phyloP scores from a whole-genome alignment of 2,113 vertebrate genomes.

The Blennius ocellaris region DNA sequence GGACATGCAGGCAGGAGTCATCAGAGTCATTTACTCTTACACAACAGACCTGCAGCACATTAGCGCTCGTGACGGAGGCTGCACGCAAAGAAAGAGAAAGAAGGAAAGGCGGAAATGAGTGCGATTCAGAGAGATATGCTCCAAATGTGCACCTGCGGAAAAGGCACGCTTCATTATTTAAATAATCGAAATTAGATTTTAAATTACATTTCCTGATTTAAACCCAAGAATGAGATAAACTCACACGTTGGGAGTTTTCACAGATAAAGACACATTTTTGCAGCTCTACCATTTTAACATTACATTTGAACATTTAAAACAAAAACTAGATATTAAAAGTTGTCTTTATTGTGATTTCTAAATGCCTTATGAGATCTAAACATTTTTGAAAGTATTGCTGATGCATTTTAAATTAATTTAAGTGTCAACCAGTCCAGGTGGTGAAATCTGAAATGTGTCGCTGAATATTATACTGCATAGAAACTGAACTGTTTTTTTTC shows the following conservation, averaged over 20 bases:
- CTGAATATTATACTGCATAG: no score
- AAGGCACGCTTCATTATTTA: constrained; percentile 25
- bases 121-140: neutral
- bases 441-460: no score
- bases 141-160: constrained; percentile 15
- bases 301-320: no score
- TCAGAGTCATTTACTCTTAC: constrained; percentile 47
- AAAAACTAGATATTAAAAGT: no score
- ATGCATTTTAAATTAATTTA: no score
- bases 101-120: neutral
- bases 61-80: constrained; percentile 27
- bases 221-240: neutral
- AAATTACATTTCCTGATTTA: constrained; percentile 25
- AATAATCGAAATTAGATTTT: constrained; percentile 20
- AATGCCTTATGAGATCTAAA: no score
- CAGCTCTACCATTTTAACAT: no score
- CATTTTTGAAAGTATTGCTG: no score
- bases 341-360: no score
- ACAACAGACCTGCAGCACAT: constrained; percentile 52
- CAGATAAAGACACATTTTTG: no score
- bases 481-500: no score
- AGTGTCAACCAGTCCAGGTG: no score
- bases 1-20: constrained; percentile 36
- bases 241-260: neutral
- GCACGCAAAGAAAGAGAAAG: constrained; percentile 3